These are phyloP conservation scores for Thomomys bottae DNA, from an alignment of 2,113 vertebrate genomes.

Conservation along the genomic window DNA sequence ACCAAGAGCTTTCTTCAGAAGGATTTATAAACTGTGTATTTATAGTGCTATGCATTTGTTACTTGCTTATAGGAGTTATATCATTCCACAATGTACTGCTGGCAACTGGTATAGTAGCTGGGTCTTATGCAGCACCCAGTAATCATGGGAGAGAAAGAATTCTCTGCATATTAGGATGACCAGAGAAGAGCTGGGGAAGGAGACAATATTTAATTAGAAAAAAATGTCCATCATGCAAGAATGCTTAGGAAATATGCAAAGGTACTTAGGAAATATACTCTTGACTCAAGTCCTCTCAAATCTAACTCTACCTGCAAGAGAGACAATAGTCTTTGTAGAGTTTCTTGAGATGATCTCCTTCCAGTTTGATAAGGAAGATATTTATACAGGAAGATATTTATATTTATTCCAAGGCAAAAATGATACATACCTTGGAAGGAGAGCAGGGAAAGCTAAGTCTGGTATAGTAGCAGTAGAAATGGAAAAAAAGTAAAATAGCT, in stretches of 20 bases:
- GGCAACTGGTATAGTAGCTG: neutral
- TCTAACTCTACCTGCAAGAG: neutral
- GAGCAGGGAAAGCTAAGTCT: neutral
- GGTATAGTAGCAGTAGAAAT: neutral
- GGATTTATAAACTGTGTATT: neutral
- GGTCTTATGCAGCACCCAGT: neutral
- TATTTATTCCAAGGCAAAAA: neutral
- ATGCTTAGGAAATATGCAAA: too few relatives aligned
- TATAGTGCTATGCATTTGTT: neutral
- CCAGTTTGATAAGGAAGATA: neutral
- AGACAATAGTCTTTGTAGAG: neutral
- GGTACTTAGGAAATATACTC: neutral
- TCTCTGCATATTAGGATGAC: neutral
- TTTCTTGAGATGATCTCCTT: neutral
- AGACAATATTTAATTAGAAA: conserved; percentile 1
- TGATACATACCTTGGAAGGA: neutral
- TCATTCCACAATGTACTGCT: neutral
- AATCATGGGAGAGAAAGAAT: neutral
- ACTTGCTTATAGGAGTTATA: neutral
- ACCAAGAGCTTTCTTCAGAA: neutral
- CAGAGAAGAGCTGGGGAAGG: conserved; percentile 9
- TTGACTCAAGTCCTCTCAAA: neutral
- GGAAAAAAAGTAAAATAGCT: neutral
- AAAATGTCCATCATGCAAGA: neutral
- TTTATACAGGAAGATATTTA: neutral